Percentiles rank a stretch among this genome's conserved stretches.
Evolutionary conservation across 2,797 vertebrate species (phyloP).

Genomic region (Gobio occitaniae): DNA sequence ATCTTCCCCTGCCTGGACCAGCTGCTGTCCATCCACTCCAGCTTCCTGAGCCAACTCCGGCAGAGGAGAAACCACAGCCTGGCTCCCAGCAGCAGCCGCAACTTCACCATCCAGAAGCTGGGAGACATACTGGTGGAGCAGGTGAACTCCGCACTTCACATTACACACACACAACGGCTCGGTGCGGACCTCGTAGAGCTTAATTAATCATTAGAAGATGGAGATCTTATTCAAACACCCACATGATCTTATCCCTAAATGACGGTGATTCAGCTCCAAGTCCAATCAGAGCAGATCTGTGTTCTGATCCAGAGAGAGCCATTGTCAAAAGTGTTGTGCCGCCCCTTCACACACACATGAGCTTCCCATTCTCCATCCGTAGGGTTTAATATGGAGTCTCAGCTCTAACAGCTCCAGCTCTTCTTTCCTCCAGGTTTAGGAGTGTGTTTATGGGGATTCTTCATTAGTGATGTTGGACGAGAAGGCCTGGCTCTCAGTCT

Average conservation of each 20-base stretch:
- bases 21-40: conserved; percentile 83
- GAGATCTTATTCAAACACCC: background rate
- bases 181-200: too few relatives aligned
- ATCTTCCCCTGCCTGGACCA: conserved; percentile 91
- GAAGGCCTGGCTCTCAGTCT: too few relatives aligned
- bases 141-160: conserved; percentile 67
- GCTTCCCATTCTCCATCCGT: too few relatives aligned
- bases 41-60: conserved; percentile 86
- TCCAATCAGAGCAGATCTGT: background rate
- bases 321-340: too few relatives aligned
- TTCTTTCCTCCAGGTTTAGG: too few relatives aligned
- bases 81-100: conserved; percentile 80
- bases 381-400: too few relatives aligned
- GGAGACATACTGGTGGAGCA: conserved; percentile 88
- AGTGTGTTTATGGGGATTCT: too few relatives aligned
- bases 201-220: background rate
- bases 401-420: too few relatives aligned
- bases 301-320: too few relatives aligned
- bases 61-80: conserved; percentile 82
- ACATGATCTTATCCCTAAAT: background rate
- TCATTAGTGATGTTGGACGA: too few relatives aligned
- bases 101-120: conserved; percentile 88
- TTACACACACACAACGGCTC: background rate
- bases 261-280: background rate
- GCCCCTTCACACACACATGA: too few relatives aligned